Evolutionary conservation across 2,888 invertebrate genomes (phyloP).

Genomic region (Cephalotes varians): DNA sequence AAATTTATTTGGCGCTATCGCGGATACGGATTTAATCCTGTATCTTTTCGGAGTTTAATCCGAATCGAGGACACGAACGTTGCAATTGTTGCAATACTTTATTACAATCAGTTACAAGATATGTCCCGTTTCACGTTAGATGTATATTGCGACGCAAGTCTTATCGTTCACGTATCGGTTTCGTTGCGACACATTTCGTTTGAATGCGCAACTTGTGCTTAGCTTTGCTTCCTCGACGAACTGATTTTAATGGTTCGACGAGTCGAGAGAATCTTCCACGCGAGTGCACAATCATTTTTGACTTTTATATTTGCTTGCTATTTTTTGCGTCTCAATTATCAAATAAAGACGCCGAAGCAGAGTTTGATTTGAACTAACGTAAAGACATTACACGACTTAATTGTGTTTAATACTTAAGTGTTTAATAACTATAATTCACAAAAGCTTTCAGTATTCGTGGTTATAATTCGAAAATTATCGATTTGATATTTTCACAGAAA

Average conservation of each 20-base stretch:
- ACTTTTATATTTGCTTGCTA: neutral
- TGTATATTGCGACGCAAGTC: neutral
- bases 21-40: neutral
- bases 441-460: neutral
- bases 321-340: constrained; percentile 5
- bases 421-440: neutral
- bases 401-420: neutral
- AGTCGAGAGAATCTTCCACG: neutral
- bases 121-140: neutral
- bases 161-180: neutral
- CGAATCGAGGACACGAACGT: neutral
- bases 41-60: neutral
- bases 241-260: neutral
- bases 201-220: neutral
- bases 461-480: neutral
- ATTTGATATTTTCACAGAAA: neutral
- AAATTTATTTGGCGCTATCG: neutral
- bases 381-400: neutral
- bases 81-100: neutral
- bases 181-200: neutral
- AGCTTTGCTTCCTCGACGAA: neutral
- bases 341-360: neutral
- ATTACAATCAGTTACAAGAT: neutral
- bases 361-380: neutral
- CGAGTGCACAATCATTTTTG: neutral